phyloP scores from a whole-genome alignment of 2,888 invertebrate species.

The Drosophila glabriapex region DNA sequence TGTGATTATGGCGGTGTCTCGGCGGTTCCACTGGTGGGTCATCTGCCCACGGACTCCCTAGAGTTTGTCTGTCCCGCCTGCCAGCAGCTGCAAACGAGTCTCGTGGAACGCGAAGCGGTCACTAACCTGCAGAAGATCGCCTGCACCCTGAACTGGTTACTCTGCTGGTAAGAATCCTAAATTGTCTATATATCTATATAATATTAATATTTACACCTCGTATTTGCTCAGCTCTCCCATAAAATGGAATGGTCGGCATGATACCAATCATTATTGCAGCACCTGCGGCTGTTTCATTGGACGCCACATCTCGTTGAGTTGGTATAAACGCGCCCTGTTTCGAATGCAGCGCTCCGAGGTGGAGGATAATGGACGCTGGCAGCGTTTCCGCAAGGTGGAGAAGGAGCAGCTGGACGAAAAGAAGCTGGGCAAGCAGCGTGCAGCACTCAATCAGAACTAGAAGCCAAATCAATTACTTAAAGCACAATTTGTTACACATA shows the following conservation, averaged over 20 bases:
- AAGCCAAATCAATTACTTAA: background rate
- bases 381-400: conserved; percentile 71
- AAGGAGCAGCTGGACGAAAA: conserved; percentile 76
- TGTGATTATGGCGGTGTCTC: conserved; percentile 57
- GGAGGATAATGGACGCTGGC: conserved; percentile 75
- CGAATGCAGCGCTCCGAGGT: conserved; percentile 76
- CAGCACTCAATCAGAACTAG: conserved; percentile 38
- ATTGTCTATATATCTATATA: background rate
- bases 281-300: conserved; percentile 84
- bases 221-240: conserved; percentile 73
- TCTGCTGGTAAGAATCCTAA: conserved; percentile 76
- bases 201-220: background rate
- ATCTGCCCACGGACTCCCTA: conserved; percentile 66
- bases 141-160: conserved; percentile 70
- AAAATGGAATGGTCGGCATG: conserved; percentile 79
- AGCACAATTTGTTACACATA: background rate
- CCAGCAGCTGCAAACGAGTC: conserved; percentile 59
- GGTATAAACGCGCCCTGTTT: conserved; percentile 82
- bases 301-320: conserved; percentile 81
- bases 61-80: conserved; percentile 81
- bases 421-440: conserved; percentile 68
- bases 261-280: conserved; percentile 83
- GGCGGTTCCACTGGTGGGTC: conserved; percentile 75
- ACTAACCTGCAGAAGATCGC: conserved; percentile 71
- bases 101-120: conserved; percentile 69